These are phyloP conservation scores for Suillia variegata DNA, from an alignment of 2,888 invertebrate species.

Conservation along the genomic window DNA sequence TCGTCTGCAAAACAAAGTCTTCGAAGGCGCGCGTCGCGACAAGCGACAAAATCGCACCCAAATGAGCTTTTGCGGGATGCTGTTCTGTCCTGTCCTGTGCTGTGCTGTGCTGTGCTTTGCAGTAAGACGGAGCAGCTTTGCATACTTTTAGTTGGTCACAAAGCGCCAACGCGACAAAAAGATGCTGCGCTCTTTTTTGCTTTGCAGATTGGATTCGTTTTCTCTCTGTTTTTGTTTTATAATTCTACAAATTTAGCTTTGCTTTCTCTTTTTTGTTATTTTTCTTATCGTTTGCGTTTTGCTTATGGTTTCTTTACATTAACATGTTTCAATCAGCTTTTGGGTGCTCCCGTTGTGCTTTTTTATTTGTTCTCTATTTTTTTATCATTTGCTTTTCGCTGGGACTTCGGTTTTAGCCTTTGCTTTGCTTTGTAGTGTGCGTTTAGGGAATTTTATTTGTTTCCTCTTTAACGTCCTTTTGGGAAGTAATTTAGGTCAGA, in stretches of 20 bases:
- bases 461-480: constrained; percentile 13
- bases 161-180: constrained; percentile 42
- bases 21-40: constrained; percentile 15
- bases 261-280: not conserved
- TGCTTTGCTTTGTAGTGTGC: constrained; percentile 19
- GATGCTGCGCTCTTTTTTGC: constrained; percentile 14
- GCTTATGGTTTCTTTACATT: too few species aligned
- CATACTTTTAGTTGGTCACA: too few species aligned
- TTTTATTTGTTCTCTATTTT: constrained; percentile 2
- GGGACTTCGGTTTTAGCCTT: constrained; percentile 17
- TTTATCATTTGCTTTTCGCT: too few species aligned
- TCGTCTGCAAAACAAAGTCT: not conserved
- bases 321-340: too few species aligned
- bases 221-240: constrained; percentile 11
- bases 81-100: not conserved
- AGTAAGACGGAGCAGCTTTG: too few species aligned
- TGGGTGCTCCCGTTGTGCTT: constrained; percentile 11
- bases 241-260: not conserved
- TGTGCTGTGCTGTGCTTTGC: too few species aligned
- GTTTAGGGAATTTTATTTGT: not conserved
- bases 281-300: too few species aligned
- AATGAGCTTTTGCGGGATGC: constrained; percentile 1
- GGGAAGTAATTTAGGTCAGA: constrained; percentile 36
- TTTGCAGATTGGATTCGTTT: not conserved
- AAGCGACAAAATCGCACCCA: constrained; percentile 26